These are phyloP conservation scores for Rhabdomys dilectus DNA, from an alignment of 2,113 vertebrate species.

Conservation along the genomic window DNA sequence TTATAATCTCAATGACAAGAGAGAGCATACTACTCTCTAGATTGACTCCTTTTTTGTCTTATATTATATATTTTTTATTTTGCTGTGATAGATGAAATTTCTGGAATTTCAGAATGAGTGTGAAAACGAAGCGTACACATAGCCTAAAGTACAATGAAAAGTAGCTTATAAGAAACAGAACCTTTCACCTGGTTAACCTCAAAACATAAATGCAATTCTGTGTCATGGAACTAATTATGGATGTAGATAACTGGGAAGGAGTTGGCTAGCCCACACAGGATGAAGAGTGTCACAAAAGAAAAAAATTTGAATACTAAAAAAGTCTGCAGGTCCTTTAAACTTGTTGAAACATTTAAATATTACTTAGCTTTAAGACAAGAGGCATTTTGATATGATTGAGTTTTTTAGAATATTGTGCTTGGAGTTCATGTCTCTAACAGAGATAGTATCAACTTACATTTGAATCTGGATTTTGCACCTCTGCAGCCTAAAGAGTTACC, in stretches of 20 bases:
- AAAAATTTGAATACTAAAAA: neutral
- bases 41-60: neutral
- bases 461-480: conserved; percentile 40
- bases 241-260: neutral
- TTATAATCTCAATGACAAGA: neutral
- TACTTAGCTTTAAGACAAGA: conserved; percentile 25
- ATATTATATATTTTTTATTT: neutral
- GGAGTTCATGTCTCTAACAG: neutral
- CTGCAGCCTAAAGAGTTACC: conserved; percentile 52
- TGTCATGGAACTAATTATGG: neutral
- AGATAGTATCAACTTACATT: conserved; percentile 71
- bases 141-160: neutral
- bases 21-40: neutral
- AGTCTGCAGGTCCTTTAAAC: neutral
- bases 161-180: neutral
- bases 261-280: neutral
- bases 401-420: neutral
- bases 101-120: neutral
- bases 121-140: neutral
- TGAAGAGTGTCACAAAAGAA: neutral
- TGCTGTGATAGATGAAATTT: neutral
- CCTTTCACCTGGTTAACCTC: neutral
- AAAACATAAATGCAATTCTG: neutral
- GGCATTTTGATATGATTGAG: neutral
- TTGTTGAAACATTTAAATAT: neutral